Conservation (phyloP, 2,113 vertebrate genomes). For the Gyps fulvus region DNA sequence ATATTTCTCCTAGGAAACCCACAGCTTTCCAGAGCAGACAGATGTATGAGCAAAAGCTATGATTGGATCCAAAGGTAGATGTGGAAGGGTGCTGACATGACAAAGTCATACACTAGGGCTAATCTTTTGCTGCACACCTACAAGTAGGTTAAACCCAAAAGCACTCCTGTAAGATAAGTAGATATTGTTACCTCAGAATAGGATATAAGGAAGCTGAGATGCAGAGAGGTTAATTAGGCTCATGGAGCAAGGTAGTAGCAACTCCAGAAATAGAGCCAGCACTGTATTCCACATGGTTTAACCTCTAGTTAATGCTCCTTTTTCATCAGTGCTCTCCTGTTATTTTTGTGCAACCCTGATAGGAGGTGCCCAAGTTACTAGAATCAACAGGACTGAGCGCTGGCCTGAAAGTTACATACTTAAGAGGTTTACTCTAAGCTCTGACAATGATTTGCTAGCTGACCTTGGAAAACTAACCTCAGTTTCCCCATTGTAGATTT, state of each 20-base stretch:
- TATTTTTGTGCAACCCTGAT: neutral
- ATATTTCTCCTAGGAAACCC: neutral
- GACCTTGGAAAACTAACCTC: neutral
- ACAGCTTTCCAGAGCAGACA: neutral
- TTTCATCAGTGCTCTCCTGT: neutral
- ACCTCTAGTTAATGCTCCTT: neutral
- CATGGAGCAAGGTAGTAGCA: neutral
- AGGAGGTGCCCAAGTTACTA: neutral
- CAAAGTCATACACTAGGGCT: rapidly evolving
- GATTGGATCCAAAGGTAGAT: neutral
- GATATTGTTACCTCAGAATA: neutral
- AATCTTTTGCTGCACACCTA: neutral
- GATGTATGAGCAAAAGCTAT: neutral
- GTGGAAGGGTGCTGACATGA: neutral
- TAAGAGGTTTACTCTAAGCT: neutral
- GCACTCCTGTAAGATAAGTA: neutral
- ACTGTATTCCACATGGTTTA: neutral
- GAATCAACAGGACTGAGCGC: neutral
- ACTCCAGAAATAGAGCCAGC: neutral
- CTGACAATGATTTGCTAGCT: neutral
- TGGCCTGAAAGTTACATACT: neutral
- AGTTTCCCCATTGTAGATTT: neutral
- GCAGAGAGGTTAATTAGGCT: neutral
- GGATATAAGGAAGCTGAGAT: neutral
- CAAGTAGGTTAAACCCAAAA: neutral